Base-by-base conservation (phyloP, 2,888 invertebrate species). In the Acrobasis consociella region DNA sequence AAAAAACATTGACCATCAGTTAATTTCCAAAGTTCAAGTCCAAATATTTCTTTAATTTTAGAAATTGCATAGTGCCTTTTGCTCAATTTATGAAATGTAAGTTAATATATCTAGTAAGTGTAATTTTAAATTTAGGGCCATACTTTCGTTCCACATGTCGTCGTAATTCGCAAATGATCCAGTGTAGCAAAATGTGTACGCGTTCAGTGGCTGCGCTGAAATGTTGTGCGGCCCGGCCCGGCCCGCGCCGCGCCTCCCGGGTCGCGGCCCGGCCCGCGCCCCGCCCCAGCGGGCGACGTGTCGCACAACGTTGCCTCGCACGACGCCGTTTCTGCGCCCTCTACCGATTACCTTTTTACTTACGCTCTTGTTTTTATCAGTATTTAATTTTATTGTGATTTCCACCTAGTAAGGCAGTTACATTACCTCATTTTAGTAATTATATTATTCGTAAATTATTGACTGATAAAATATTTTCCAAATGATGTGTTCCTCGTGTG, bases 391-490 rank as follows among this genome's bases (percentile, higher is more conserved):
- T 74, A 87, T 83, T 89, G 87, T 89, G 86, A 89, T 89, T 86
- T 86, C 85, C 86, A 89, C 83, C 81, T 85, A 81, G 78, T 84
- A 86, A 83, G 86, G 88, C 89, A 89, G 86, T 87, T 85, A 80
- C 79, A 84, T 85, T 87, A 89, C 89, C 90, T 89, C 88, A 86
- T 85, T 80, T 87, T 87, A 86, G 85, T 87, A 82, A 84, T 86
- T 85, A 84, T 85, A 79, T 86, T 87, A 85, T 86, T 83, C 81
- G 82, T 90, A 86, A 87, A 84, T 87, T 86, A 83, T 87, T 85
- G 91, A 91, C 91, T 91, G 91, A 91, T 89, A 86, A 85, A 84
- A 85, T 89, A 86, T 86, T 91, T 90, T 90, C 89, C 91, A 91
- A 86, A 86, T 85, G 84, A 84, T 87, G 84, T 84, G 83, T 87